Conservation (phyloP, 1,140 invertebrate species). For the Drosophila bocqueti region DNA sequence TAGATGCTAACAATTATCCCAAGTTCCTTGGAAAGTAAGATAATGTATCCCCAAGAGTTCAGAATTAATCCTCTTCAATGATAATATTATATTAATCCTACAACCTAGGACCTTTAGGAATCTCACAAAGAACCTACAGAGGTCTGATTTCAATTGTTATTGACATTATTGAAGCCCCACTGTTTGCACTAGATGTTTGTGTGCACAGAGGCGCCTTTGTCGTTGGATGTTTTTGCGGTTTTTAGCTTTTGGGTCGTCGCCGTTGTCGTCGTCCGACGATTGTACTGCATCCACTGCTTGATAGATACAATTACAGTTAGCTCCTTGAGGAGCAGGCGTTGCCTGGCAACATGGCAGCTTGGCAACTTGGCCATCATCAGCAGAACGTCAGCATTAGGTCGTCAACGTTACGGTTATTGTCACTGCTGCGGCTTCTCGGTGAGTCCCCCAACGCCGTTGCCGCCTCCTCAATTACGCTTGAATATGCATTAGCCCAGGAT, state of each 20-base stretch:
- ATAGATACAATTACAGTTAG: conserved; percentile 81
- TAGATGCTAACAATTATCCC: neutral
- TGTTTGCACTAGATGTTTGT: conserved; percentile 40
- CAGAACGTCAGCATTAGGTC: conserved; percentile 28
- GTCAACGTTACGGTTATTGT: conserved; percentile 65
- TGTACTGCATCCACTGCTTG: conserved; percentile 46
- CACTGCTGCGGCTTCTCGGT: conserved; percentile 56
- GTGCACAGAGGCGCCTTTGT: conserved; percentile 64
- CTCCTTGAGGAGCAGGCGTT: conserved; percentile 35
- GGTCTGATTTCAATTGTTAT: neutral
- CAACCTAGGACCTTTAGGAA: neutral
- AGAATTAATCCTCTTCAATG: neutral
- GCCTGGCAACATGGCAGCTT: conserved; percentile 20
- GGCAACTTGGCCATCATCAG: conserved; percentile 4
- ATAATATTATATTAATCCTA: neutral
- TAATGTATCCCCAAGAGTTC: neutral
- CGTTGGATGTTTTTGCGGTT: conserved; percentile 66
- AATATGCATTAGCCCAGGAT: conserved; percentile 43
- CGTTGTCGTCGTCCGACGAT: conserved; percentile 35
- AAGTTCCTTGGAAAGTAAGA: neutral
- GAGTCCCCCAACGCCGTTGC: neutral
- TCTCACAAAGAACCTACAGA: neutral
- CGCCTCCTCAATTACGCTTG: conserved; percentile 31
- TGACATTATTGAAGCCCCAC: neutral
- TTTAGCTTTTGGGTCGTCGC: conserved; percentile 62